These are phyloP conservation scores for Dusona sp. DNA, from an alignment of 2,888 invertebrate species.

Conservation along the genomic window DNA sequence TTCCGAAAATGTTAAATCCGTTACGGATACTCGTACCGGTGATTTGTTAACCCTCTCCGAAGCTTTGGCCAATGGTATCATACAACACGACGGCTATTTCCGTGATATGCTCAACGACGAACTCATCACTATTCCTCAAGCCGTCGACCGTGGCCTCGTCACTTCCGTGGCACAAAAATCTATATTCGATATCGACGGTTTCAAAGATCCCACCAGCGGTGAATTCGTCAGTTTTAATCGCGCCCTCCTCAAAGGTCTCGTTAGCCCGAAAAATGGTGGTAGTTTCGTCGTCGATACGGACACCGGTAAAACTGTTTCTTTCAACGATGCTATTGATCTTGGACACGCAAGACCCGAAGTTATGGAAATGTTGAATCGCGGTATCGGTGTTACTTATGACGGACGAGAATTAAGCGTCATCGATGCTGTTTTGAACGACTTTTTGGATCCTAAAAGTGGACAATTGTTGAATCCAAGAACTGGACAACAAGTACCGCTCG, in stretches of 20 bases:
- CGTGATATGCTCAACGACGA: constrained; percentile 90
- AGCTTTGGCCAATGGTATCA: constrained; percentile 92
- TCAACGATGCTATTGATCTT: constrained; percentile 92
- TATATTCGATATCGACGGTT: constrained; percentile 96
- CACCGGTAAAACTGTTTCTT: constrained; percentile 90
- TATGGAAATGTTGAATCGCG: constrained; percentile 93
- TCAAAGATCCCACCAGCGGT: constrained; percentile 92
- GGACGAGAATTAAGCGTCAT: constrained; percentile 93
- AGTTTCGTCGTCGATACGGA: constrained; percentile 90
- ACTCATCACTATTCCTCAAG: constrained; percentile 91
- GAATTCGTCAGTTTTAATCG: constrained; percentile 94
- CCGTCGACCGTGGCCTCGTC: constrained; percentile 95
- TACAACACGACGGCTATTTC: constrained; percentile 91
- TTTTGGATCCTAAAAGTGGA: constrained; percentile 95
- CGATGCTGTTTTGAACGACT: constrained; percentile 94
- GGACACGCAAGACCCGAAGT: constrained; percentile 94
- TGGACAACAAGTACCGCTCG: constrained; percentile 91
- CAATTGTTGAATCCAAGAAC: constrained; percentile 91
- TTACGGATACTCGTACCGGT: constrained; percentile 92
- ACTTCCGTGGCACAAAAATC: constrained; percentile 94
- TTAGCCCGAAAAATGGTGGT: constrained; percentile 90
- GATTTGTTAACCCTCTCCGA: constrained; percentile 94
- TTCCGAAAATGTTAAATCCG: constrained; percentile 92
- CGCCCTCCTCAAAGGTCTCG: constrained; percentile 91
- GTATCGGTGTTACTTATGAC: constrained; percentile 92